These are phyloP conservation scores for Catocala fraxini DNA, from an alignment of 2,888 invertebrate species.

Conservation along the genomic window DNA sequence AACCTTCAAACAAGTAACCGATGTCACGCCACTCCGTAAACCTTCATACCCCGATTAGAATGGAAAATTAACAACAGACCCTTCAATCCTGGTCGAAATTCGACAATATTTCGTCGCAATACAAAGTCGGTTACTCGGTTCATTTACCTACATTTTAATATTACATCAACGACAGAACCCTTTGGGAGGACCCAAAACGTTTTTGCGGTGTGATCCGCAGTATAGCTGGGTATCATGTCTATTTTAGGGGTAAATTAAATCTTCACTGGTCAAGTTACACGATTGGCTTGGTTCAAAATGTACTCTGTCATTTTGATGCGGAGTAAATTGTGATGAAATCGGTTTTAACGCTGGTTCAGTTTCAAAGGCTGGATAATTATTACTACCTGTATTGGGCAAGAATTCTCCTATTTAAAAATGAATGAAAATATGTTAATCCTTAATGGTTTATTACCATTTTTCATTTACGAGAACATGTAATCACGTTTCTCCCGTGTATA, in stretches of 20 bases:
- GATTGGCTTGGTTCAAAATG: conserved; percentile 25
- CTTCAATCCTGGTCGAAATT: conserved; percentile 14
- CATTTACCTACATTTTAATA: conserved; percentile 54
- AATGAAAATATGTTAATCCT: too few relatives aligned
- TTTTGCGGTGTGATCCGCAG: conserved; percentile 50
- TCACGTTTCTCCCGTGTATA: too few relatives aligned
- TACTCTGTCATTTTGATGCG: conserved; percentile 27
- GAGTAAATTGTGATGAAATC: not conserved
- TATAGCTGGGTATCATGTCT: conserved; percentile 33
- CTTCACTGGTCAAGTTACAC: conserved; percentile 36
- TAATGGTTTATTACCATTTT: too few relatives aligned
- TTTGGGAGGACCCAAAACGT: conserved; percentile 49
- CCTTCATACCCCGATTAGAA: too few relatives aligned
- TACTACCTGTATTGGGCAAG: too few relatives aligned
- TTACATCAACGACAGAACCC: conserved; percentile 41
- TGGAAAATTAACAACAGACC: conserved; percentile 16
- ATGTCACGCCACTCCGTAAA: too few relatives aligned
- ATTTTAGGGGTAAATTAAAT: conserved; percentile 53
- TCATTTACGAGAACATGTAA: too few relatives aligned
- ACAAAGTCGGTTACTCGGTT: conserved; percentile 24
- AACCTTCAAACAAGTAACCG: too few relatives aligned
- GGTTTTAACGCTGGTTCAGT: too few relatives aligned
- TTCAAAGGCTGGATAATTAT: too few relatives aligned
- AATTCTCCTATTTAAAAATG: too few relatives aligned
- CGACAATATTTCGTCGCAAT: conserved; percentile 11